Evolutionary conservation across 2,113 vertebrate genomes (phyloP).

Genomic region (Anser brachyrhynchus): DNA sequence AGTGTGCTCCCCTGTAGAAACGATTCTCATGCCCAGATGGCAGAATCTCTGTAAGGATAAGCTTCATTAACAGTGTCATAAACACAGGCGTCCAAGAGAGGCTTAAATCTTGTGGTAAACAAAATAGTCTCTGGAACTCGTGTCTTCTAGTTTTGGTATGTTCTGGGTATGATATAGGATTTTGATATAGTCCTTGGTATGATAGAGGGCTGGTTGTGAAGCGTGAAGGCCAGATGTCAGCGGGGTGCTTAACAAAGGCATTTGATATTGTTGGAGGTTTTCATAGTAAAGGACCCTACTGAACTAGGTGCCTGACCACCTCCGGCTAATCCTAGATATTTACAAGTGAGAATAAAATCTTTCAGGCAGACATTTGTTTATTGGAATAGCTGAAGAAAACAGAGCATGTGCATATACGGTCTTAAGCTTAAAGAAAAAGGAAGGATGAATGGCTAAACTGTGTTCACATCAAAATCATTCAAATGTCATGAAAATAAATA

Average conservation of each 20-base stretch:
- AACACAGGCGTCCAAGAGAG: background rate
- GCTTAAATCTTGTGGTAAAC: background rate
- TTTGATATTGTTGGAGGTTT: background rate
- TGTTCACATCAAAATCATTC: background rate
- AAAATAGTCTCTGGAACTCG: background rate
- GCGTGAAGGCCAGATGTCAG: background rate
- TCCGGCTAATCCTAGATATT: background rate
- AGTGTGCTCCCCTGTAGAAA: background rate
- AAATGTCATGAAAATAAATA: background rate
- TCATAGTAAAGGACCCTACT: background rate
- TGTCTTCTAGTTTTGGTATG: background rate
- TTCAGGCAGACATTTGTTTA: background rate
- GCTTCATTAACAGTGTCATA: background rate
- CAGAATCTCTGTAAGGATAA: background rate
- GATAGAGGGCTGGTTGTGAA: background rate
- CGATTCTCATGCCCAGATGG: background rate
- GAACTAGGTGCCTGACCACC: background rate
- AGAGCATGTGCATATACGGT: background rate
- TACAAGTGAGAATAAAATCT: background rate
- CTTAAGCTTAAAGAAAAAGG: background rate
- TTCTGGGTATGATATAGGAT: background rate
- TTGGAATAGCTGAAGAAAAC: background rate
- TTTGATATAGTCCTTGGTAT: background rate
- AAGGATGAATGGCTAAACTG: background rate
- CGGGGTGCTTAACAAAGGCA: background rate